Percentiles rank a stretch among this genome's conserved stretches.
These are phyloP conservation scores for Lepidotrigona ventralis DNA, from an alignment of 1,140 invertebrate genomes.

Conservation along the genomic window DNA sequence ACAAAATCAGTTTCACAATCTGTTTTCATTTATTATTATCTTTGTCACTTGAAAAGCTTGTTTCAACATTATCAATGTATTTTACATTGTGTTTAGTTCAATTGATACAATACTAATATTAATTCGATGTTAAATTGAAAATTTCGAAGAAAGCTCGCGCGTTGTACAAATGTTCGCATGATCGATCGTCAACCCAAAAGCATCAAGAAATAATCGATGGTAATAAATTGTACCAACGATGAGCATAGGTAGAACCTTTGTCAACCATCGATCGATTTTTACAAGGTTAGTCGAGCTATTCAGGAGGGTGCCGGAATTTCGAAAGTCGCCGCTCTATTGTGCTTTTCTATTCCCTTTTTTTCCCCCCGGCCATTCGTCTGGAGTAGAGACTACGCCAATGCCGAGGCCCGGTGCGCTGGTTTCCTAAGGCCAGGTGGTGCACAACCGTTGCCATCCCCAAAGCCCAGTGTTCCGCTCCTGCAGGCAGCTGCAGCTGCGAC, in stretches of 20 bases:
- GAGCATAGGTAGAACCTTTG: background rate
- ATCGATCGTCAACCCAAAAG: background rate
- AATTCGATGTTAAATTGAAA: too few relatives aligned
- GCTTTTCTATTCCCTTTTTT: slow-evolving; percentile 25
- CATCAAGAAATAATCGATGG: background rate
- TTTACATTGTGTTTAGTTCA: too few relatives aligned
- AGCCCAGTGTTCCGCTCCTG: slow-evolving; percentile 68
- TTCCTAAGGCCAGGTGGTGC: slow-evolving; percentile 76
- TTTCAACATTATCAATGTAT: background rate
- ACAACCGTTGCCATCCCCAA: slow-evolving; percentile 76
- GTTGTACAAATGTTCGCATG: too few relatives aligned
- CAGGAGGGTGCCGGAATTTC: slow-evolving; percentile 64
- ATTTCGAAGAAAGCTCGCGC: too few relatives aligned
- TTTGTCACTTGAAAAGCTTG: background rate
- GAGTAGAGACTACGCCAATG: slow-evolving; percentile 68
- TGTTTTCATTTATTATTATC: too few relatives aligned
- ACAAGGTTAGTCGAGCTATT: background rate
- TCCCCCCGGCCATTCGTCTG: slow-evolving; percentile 51
- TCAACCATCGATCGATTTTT: slow-evolving; percentile 52
- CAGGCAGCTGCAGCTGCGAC: slow-evolving; percentile 71
- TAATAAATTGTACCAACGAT: background rate
- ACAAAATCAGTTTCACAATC: too few relatives aligned
- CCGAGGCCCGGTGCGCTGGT: slow-evolving; percentile 69
- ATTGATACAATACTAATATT: too few relatives aligned
- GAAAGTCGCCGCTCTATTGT: slow-evolving; percentile 60